These are phyloP conservation scores for Eudasyphora cyanicolor DNA, from an alignment of 2,888 invertebrate genomes.

Conservation along the genomic window DNA sequence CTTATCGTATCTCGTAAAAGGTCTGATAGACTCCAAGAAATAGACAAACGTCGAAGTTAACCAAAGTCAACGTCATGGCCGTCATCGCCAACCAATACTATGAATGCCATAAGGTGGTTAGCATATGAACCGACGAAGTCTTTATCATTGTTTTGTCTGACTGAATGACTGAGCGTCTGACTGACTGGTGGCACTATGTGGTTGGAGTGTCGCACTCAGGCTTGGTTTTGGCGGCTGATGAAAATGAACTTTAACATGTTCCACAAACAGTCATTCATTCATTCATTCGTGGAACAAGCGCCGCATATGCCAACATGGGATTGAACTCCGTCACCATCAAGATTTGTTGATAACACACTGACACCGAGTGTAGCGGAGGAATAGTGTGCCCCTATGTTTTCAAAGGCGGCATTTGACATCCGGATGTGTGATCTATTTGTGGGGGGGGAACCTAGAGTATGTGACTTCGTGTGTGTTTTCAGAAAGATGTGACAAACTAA, in stretches of 20 bases:
- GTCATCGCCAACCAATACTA: no score
- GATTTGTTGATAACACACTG: slow-evolving; percentile 1
- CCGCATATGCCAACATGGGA: background rate
- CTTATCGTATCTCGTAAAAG: background rate
- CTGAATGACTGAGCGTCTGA: no score
- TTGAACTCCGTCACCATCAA: slow-evolving; percentile 5
- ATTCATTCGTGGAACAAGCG: background rate
- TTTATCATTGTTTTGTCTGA: background rate
- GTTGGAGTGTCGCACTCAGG: no score
- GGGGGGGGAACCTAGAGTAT: no score
- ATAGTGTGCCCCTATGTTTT: background rate
- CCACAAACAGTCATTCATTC: background rate
- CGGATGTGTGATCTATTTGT: no score
- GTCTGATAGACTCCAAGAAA: background rate
- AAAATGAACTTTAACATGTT: slow-evolving; percentile 5
- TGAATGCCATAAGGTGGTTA: no score
- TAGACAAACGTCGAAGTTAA: background rate
- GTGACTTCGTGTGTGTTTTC: background rate
- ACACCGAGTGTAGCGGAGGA: background rate
- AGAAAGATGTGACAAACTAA: slow-evolving; percentile 10
- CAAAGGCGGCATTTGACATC: background rate
- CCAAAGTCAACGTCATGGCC: background rate
- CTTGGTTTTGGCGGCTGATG: background rate
- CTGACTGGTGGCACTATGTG: background rate
- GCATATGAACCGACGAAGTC: background rate